Conservation (phyloP, 2,113 vertebrate species). For the Hippopotamus amphibius region DNA sequence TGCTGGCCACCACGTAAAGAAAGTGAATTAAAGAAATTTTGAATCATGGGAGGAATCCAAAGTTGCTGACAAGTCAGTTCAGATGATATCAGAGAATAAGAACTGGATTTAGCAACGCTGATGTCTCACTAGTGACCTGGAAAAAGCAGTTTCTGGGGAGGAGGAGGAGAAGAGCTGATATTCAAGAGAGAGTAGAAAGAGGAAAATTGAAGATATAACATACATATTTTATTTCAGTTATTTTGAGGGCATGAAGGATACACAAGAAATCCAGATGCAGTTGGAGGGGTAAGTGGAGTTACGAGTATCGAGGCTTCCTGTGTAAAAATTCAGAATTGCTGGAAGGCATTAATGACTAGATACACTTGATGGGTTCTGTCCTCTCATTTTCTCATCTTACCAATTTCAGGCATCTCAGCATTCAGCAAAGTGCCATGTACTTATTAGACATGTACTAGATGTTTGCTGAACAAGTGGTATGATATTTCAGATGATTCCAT, state of each 20-base stretch:
- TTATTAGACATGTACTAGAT: neutral
- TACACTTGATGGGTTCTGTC: neutral
- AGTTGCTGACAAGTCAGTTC: neutral
- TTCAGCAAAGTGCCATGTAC: neutral
- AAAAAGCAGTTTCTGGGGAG: neutral
- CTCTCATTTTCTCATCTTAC: neutral
- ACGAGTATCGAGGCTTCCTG: neutral
- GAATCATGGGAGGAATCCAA: neutral
- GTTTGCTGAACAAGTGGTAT: neutral
- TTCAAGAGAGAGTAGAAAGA: too few species aligned
- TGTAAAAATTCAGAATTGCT: neutral
- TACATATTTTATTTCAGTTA: neutral
- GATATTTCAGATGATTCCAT: neutral
- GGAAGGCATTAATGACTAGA: neutral
- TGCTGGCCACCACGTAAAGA: neutral
- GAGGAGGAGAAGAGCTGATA: neutral
- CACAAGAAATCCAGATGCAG: neutral
- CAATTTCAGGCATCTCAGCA: neutral
- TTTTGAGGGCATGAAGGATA: neutral
- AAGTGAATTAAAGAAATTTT: neutral
- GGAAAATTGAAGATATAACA: neutral
- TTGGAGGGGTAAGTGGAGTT: neutral
- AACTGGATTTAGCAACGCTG: fast-evolving
- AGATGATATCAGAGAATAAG: neutral
- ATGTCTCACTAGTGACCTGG: neutral